Percentiles rank a stretch among this genome's conserved stretches.
Conservation (phyloP, 2,797 vertebrate genomes). For the Uromys caudimaculatus region DNA sequence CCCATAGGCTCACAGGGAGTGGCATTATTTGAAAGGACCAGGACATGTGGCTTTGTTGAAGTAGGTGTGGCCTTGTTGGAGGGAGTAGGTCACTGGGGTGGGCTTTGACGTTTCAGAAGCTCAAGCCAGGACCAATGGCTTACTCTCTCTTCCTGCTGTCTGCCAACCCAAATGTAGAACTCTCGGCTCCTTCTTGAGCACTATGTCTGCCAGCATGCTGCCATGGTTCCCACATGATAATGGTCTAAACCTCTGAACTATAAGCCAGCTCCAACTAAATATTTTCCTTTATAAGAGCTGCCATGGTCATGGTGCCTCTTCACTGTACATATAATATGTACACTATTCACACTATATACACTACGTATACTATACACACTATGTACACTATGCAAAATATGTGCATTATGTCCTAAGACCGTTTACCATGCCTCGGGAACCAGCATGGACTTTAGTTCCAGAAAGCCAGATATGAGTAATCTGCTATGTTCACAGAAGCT, state of each 20-base stretch:
- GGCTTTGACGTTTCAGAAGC: background rate
- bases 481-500: background rate
- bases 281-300: background rate
- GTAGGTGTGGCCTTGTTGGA: background rate
- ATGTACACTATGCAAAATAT: no score
- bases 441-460: background rate
- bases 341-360: no score
- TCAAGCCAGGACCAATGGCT: background rate
- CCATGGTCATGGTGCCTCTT: background rate
- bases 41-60: background rate
- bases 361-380: no score
- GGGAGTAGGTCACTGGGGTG: background rate
- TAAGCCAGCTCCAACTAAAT: background rate
- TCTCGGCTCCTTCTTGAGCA: background rate
- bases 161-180: no score
- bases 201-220: background rate
- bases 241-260: background rate
- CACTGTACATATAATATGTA: no score
- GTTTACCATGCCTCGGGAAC: background rate
- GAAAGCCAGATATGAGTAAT: background rate
- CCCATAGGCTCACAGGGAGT: background rate
- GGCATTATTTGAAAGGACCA: background rate
- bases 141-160: background rate
- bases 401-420: background rate
- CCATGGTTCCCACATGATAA: background rate